Percentiles rank a stretch among this genome's conserved stretches.
Evolutionary conservation across 2,888 invertebrate species (phyloP).

Genomic region (Tipula helvola): DNA sequence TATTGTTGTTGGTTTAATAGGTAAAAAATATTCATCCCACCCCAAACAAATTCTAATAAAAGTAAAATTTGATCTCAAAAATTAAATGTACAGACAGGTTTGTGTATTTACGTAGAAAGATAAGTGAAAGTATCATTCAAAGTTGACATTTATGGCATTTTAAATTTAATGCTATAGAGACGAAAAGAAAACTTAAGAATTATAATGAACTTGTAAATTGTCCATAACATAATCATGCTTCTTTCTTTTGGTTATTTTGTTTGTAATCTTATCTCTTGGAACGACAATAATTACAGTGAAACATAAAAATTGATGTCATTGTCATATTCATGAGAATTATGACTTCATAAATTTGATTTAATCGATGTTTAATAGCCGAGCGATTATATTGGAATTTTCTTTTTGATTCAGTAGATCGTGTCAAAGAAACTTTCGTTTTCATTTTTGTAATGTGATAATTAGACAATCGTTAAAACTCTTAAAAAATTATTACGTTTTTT

Average conservation of each 20-base stretch:
- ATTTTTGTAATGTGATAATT: neutral
- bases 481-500: too few relatives aligned
- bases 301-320: neutral
- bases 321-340: neutral
- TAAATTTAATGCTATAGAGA: neutral
- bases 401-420: neutral
- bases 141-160: neutral
- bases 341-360: neutral
- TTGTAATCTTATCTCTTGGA: neutral
- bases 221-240: neutral
- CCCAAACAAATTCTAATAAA: neutral
- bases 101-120: neutral
- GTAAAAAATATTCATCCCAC: neutral
- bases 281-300: neutral
- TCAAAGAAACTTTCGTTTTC: neutral
- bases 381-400: neutral
- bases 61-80: neutral
- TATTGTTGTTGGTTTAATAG: neutral
- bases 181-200: neutral
- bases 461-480: too few relatives aligned
- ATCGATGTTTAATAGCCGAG: neutral
- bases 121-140: neutral
- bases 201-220: neutral
- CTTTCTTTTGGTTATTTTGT: neutral
- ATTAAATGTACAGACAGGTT: neutral